Conservation (phyloP, 2,888 invertebrate species). For the Iphiclides podalirius region DNA sequence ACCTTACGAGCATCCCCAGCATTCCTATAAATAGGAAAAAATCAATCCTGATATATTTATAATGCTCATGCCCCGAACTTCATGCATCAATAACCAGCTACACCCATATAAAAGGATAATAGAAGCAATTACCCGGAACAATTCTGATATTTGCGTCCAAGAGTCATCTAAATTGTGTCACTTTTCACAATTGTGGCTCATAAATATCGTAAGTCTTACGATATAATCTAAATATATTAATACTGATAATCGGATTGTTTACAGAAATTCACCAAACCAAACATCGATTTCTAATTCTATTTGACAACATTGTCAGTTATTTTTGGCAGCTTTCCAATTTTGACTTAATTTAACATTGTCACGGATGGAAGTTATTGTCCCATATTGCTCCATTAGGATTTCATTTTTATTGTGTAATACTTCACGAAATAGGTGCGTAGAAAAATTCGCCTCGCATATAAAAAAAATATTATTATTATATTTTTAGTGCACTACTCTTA, state of each 20-base stretch:
- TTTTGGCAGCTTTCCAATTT: conserved; percentile 19
- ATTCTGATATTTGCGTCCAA: conserved; percentile 75
- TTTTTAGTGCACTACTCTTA: too few species aligned
- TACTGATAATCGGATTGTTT: conserved; percentile 10
- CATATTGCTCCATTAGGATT: too few species aligned
- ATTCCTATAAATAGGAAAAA: conserved; percentile 78
- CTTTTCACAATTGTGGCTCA: conserved; percentile 36
- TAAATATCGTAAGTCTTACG: conserved; percentile 23
- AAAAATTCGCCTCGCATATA: too few species aligned
- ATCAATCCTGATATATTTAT: conserved; percentile 69
- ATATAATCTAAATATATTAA: conserved; percentile 6
- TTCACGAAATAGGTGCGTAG: too few species aligned
- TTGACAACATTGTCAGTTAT: conserved; percentile 23
- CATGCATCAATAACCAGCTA: conserved; percentile 64
- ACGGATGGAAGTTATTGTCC: conserved; percentile 10
- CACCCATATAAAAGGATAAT: conserved; percentile 48
- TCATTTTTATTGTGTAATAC: too few species aligned
- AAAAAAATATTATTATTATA: too few species aligned
- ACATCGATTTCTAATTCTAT: conserved; percentile 21
- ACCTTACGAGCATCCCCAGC: conserved; percentile 75
- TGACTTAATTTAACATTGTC: neutral
- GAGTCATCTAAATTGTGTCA: conserved; percentile 63
- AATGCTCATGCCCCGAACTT: conserved; percentile 42
- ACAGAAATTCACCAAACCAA: conserved; percentile 18
- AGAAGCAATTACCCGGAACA: conserved; percentile 74